Evolutionary conservation across 2,888 invertebrate species (phyloP).

Genomic region (Nowickia ferox): DNA sequence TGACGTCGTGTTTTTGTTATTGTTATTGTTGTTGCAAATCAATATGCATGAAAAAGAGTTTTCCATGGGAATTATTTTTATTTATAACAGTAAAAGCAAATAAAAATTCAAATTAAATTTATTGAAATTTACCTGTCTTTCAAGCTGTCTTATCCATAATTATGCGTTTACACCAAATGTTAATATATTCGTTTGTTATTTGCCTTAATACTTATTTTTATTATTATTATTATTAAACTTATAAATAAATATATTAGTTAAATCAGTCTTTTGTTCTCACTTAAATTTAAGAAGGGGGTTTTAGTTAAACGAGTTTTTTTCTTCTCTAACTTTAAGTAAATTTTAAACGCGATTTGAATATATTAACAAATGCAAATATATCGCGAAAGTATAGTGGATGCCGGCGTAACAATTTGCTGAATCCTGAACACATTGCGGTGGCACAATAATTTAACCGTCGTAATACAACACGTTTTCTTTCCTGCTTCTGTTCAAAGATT

Average conservation of each 20-base stretch:
- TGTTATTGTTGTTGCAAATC: slow-evolving; percentile 43
- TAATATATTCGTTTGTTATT: slow-evolving; percentile 4
- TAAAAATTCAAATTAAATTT: not conserved
- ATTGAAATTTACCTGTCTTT: slow-evolving; percentile 47
- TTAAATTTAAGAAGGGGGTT: slow-evolving; percentile 40
- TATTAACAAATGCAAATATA: slow-evolving; percentile 81
- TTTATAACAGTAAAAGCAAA: not conserved
- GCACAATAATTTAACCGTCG: slow-evolving; percentile 31
- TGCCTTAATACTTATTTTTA: slow-evolving; percentile 10
- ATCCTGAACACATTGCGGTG: slow-evolving; percentile 79
- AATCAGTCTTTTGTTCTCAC: slow-evolving; percentile 75
- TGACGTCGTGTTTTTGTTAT: slow-evolving; percentile 53
- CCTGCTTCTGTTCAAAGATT: not conserved
- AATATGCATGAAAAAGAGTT: slow-evolving; percentile 32
- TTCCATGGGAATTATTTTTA: not conserved
- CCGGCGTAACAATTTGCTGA: slow-evolving; percentile 76
- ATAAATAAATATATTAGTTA: slow-evolving; percentile 12
- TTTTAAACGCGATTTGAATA: slow-evolving; percentile 83
- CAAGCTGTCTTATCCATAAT: slow-evolving; percentile 36
- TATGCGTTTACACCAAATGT: not conserved
- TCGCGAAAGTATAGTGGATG: slow-evolving; percentile 82
- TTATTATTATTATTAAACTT: slow-evolving; percentile 14
- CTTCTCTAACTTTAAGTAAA: slow-evolving; percentile 40
- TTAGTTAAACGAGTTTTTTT: slow-evolving; percentile 10
- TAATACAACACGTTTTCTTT: slow-evolving; percentile 32